Percentiles rank a stretch among this genome's conserved stretches.
These are phyloP conservation scores for Aphodius granarius DNA, from an alignment of 2,888 invertebrate genomes.

Conservation along the genomic window DNA sequence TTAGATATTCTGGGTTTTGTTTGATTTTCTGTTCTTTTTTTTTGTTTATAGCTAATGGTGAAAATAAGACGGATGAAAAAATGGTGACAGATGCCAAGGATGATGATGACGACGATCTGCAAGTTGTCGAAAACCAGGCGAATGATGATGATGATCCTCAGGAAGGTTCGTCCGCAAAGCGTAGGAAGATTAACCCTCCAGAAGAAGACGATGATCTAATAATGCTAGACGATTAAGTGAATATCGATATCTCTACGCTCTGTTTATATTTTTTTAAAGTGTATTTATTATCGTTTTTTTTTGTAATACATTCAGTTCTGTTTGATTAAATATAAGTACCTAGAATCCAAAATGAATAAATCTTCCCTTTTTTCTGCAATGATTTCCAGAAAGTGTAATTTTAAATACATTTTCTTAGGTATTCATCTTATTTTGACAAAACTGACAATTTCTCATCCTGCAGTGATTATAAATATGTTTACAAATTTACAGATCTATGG, in stretches of 20 bases:
- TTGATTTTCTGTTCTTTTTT: background rate
- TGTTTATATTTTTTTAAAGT: background rate
- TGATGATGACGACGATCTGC: conserved; percentile 44
- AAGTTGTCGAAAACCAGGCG: conserved; percentile 37
- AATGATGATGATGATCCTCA: conserved; percentile 45
- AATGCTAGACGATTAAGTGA: conserved; percentile 39
- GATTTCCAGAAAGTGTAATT: no score
- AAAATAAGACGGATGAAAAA: conserved; percentile 1
- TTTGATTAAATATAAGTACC: background rate
- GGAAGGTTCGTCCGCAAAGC: conserved; percentile 49
- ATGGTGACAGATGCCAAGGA: conserved; percentile 29
- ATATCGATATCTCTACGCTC: background rate
- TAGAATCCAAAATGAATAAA: no score
- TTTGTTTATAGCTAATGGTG: background rate
- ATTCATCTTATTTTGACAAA: no score
- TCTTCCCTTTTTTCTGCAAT: no score
- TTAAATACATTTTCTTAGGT: no score
- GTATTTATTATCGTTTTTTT: background rate
- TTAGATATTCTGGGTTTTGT: background rate
- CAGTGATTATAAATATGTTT: no score
- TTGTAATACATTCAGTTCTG: background rate
- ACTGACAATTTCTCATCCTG: no score
- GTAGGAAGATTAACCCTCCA: conserved; percentile 43
- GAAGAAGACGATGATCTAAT: conserved; percentile 46
- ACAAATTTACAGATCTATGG: no score